phyloP scores from a whole-genome alignment of 2,888 invertebrate species.

The Dryobotodes eremita region DNA sequence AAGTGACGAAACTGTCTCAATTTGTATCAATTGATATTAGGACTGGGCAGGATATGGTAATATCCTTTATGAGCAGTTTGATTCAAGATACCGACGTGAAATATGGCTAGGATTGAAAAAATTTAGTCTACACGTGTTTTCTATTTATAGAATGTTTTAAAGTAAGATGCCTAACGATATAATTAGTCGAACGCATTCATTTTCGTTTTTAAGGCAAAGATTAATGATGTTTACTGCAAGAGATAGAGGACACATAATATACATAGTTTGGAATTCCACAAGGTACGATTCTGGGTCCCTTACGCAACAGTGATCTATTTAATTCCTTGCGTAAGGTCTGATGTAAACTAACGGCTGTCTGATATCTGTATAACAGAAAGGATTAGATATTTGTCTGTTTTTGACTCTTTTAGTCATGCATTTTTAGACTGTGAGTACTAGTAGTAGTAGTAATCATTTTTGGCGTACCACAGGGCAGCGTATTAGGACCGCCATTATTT shows the following conservation, averaged over 20 bases:
- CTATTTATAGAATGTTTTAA: background rate
- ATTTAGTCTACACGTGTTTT: background rate
- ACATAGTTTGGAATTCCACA: background rate
- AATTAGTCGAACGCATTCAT: background rate
- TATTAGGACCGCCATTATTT: too few species aligned
- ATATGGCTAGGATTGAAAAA: background rate
- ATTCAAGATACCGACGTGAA: conserved; percentile 32
- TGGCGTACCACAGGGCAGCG: too few species aligned
- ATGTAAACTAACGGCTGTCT: background rate
- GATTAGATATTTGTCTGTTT: background rate
- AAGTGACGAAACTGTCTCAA: conserved; percentile 58
- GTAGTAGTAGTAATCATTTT: too few species aligned
- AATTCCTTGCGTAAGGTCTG: background rate
- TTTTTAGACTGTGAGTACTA: too few species aligned
- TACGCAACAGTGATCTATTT: background rate
- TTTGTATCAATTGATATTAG: conserved; percentile 69
- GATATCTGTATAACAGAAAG: background rate
- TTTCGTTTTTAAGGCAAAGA: background rate
- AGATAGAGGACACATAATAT: too few species aligned
- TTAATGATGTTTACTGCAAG: background rate
- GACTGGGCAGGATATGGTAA: conserved; percentile 54
- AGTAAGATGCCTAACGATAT: background rate
- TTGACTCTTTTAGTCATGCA: too few species aligned
- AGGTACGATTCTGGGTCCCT: conserved; percentile 10
- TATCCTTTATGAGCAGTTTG: conserved; percentile 37